phyloP scores from a whole-genome alignment of 92 coral and sea anemone species.

The Isaurus tuberculatus region DNA sequence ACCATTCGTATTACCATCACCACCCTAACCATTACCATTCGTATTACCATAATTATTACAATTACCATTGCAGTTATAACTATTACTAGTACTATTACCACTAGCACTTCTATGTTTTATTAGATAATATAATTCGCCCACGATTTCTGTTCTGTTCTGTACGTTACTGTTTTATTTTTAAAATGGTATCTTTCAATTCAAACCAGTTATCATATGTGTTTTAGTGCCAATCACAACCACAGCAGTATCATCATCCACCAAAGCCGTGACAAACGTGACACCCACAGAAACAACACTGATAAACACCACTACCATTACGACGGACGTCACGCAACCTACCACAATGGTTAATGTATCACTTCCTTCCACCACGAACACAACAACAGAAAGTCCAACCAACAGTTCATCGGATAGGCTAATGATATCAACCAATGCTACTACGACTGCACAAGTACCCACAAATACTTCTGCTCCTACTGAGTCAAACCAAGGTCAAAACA shows the following conservation, averaged over 20 bases:
- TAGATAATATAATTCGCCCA: neutral
- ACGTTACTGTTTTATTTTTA: neutral
- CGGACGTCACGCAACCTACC: neutral
- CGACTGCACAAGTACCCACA: neutral
- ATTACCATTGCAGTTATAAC: too few species aligned
- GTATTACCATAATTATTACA: too few species aligned
- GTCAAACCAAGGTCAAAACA: too few species aligned
- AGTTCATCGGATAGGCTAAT: neutral
- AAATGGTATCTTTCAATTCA: neutral
- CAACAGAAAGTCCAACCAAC: neutral
- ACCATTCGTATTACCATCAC: too few species aligned
- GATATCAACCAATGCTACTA: neutral
- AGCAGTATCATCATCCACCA: neutral
- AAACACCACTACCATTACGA: neutral
- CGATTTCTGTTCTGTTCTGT: neutral
- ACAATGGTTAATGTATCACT: constrained; percentile 12
- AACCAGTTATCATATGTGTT: neutral
- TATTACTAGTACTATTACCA: neutral
- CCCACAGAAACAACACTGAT: neutral
- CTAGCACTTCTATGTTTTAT: neutral
- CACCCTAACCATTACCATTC: too few species aligned
- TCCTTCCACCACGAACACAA: neutral
- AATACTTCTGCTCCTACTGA: neutral
- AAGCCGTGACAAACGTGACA: neutral
- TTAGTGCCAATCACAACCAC: neutral